These are phyloP conservation scores for Spea bombifrons DNA, from an alignment of 2,113 vertebrate genomes.

Conservation along the genomic window DNA sequence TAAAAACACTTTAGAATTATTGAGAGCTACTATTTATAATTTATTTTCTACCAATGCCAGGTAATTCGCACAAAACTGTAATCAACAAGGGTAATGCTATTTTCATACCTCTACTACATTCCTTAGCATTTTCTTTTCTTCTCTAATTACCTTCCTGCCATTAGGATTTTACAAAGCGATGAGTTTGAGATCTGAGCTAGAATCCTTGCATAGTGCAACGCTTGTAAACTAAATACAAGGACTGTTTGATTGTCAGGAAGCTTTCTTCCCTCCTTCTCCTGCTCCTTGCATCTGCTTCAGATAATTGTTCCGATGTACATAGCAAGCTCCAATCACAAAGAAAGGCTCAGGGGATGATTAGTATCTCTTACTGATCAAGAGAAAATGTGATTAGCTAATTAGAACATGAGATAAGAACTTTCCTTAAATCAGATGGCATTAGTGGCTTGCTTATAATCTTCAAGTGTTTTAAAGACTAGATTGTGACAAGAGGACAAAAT, in stretches of 20 bases:
- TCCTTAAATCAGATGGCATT: constrained; percentile 40
- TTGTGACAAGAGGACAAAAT: background rate
- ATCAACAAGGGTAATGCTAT: background rate
- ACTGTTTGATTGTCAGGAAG: constrained; percentile 4
- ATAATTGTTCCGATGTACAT: constrained; percentile 45
- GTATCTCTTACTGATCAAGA: constrained; percentile 46
- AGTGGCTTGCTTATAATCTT: constrained; percentile 37
- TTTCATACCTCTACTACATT: background rate
- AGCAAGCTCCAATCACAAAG: constrained; percentile 42
- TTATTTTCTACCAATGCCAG: too few species aligned
- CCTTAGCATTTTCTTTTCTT: background rate
- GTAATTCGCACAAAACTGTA: too few species aligned
- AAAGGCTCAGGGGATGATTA: constrained; percentile 43
- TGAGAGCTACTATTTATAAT: too few species aligned
- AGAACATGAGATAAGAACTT: constrained; percentile 44
- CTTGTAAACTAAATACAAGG: constrained; percentile 29
- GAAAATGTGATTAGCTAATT: constrained; percentile 48
- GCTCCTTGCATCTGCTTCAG: constrained; percentile 38
- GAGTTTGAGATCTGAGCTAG: constrained; percentile 24
- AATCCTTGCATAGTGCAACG: constrained; percentile 6
- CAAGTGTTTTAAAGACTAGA: constrained; percentile 21
- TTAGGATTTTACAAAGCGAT: constrained; percentile 26
- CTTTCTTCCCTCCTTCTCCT: background rate
- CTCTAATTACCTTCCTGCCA: background rate
- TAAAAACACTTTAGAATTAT: too few species aligned